Evolutionary conservation across 1,140 invertebrate genomes (phyloP).

Genomic region (Drosophila chauvacae): DNA sequence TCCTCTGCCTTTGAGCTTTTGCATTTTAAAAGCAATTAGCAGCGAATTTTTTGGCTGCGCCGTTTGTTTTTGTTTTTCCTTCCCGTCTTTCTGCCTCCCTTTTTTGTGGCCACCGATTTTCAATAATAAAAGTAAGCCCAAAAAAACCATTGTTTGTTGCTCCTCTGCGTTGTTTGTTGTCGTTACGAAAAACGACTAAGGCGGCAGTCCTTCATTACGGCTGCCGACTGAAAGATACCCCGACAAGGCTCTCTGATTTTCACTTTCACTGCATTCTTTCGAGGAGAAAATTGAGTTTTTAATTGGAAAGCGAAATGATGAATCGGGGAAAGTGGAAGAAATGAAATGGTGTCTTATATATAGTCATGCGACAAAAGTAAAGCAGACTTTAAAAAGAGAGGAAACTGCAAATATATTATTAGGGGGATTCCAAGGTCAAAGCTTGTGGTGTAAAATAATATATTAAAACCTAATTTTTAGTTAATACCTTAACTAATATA

Average conservation of each 20-base stretch:
- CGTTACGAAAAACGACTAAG: constrained; percentile 28
- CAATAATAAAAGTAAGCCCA: constrained; percentile 67
- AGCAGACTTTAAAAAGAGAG: neutral
- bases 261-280: neutral
- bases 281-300: constrained; percentile 39
- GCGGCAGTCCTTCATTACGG: constrained; percentile 19
- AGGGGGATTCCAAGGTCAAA: neutral
- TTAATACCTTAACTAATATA: neutral
- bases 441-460: neutral
- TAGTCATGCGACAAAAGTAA: neutral
- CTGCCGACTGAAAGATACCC: constrained; percentile 39
- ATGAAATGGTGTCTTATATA: neutral
- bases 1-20: constrained; percentile 55
- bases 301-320: constrained; percentile 22
- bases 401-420: neutral
- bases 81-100: constrained; percentile 7
- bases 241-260: constrained; percentile 12
- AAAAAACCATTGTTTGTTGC: constrained; percentile 57
- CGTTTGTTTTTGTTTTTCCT: constrained; percentile 68
- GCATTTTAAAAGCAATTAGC: constrained; percentile 83
- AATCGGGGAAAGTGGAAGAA: neutral
- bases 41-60: constrained; percentile 72
- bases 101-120: constrained; percentile 61
- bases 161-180: constrained; percentile 35
- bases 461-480: accelerated